phyloP scores from a whole-genome alignment of 2,888 invertebrate species.

The Arctia plantaginis region DNA sequence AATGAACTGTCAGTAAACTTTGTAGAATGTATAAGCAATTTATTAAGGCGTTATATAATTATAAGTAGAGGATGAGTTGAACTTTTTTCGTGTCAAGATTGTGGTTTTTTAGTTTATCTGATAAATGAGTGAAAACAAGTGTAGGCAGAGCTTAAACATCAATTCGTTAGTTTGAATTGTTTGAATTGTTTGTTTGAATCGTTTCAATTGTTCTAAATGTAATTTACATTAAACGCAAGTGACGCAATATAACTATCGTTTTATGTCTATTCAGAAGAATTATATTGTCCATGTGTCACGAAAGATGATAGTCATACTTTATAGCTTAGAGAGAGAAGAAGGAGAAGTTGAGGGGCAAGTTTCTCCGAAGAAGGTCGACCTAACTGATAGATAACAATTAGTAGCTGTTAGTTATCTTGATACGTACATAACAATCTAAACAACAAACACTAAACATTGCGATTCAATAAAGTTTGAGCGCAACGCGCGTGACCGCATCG shows the following conservation, averaged over 20 bases:
- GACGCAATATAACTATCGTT: too few relatives aligned
- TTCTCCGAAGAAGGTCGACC: not conserved
- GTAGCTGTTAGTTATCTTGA: not conserved
- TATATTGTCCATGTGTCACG: not conserved
- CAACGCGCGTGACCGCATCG: conserved; percentile 70
- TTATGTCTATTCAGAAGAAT: too few relatives aligned
- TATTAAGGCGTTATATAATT: not conserved
- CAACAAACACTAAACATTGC: conserved; percentile 49
- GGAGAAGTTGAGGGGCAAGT: not conserved
- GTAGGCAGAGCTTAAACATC: too few relatives aligned
- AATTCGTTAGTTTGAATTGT: too few relatives aligned
- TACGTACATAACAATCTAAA: conserved; percentile 27
- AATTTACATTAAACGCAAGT: too few relatives aligned
- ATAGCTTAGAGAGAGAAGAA: not conserved
- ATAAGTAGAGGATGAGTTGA: not conserved
- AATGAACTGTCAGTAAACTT: not conserved
- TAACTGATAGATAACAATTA: not conserved
- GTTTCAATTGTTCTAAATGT: too few relatives aligned
- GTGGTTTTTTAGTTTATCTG: too few relatives aligned
- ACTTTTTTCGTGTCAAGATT: not conserved
- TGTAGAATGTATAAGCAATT: not conserved
- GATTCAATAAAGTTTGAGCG: conserved; percentile 62
- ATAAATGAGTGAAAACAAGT: too few relatives aligned
- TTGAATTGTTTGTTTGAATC: too few relatives aligned
- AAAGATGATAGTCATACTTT: not conserved